Evolutionary conservation across 53 echinoderm and acorn worm species (phyloP).

Genomic region (Antedon mediterranea): DNA sequence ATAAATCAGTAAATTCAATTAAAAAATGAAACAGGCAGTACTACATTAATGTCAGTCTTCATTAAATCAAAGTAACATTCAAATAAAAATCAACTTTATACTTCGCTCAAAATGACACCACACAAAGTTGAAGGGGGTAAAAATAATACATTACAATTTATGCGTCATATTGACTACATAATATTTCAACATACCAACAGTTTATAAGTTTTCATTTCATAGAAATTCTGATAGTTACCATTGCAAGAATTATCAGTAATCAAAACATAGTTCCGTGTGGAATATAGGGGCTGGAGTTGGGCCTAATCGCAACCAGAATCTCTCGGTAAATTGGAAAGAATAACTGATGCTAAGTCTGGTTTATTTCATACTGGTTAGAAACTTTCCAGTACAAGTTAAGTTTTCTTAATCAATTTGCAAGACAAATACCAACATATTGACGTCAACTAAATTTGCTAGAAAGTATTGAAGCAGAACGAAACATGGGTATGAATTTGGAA

Average conservation of each 20-base stretch:
- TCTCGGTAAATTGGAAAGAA: neutral
- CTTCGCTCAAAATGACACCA: too few relatives aligned
- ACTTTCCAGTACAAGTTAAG: neutral
- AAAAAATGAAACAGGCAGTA: neutral
- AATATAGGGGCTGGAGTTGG: neutral
- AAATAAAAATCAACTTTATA: too few relatives aligned
- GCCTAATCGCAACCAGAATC: neutral
- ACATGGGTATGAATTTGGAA: neutral
- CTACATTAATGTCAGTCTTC: neutral
- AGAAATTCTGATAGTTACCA: neutral
- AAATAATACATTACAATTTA: neutral
- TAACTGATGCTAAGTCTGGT: neutral
- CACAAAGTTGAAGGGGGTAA: neutral
- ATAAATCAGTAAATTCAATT: neutral
- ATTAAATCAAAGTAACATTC: neutral
- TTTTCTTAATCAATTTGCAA: neutral
- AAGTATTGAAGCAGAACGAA: neutral
- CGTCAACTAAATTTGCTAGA: neutral
- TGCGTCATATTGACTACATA: neutral
- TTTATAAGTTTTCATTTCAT: neutral
- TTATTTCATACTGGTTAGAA: neutral
- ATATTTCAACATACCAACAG: neutral
- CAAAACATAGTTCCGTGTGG: neutral
- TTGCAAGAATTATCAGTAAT: neutral
- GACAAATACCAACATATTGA: neutral